A percentile compares a stretch with the other conserved stretches of the same genome.
Conservation (phyloP, 1,140 invertebrate species). For the Caerostris extrusa region DNA sequence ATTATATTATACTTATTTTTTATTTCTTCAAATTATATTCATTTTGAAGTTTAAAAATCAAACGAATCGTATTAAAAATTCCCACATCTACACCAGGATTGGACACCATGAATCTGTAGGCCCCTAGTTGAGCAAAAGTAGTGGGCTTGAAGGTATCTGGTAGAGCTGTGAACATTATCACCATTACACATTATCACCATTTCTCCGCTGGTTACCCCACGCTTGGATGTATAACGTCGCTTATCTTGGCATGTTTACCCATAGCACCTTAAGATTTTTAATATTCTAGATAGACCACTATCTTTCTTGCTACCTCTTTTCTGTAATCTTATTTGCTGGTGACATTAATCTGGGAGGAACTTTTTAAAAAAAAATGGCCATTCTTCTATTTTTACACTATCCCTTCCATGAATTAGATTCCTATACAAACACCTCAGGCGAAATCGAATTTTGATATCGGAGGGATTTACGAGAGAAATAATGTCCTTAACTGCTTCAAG, state of each 20-base stretch:
- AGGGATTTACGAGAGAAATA: constrained; percentile 17
- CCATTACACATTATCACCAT: no score
- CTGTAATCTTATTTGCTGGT: background rate
- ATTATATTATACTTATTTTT: no score
- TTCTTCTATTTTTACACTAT: background rate
- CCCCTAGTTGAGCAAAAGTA: no score
- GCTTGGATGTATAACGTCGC: background rate
- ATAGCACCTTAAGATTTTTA: background rate
- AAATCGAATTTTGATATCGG: constrained; percentile 29
- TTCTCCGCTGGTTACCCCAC: no score
- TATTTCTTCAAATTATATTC: no score
- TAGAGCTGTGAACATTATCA: no score
- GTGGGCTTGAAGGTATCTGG: no score
- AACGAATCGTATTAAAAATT: no score
- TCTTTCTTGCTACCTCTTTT: background rate
- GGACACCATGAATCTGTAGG: no score
- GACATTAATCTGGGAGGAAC: background rate
- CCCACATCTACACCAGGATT: no score
- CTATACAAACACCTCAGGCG: background rate
- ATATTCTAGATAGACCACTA: background rate
- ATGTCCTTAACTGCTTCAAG: constrained; percentile 26
- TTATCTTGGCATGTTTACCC: background rate
- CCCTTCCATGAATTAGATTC: background rate
- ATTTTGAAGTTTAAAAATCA: no score
- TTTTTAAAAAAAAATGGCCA: background rate